Conservation (phyloP, 2,113 vertebrate species). For the Caracal caracal region DNA sequence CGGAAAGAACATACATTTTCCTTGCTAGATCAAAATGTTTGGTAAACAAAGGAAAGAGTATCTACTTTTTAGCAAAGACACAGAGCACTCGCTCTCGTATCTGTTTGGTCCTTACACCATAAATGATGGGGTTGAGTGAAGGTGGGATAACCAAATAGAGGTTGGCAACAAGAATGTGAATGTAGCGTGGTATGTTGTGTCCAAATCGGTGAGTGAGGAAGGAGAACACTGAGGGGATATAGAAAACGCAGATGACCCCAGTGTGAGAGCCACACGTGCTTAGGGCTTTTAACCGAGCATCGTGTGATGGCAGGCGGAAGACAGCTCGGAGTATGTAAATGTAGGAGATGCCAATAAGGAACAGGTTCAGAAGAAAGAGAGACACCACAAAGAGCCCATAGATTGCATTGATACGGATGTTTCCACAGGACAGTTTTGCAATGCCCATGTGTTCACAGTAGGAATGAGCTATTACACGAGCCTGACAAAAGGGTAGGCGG, state of each 20-base stretch:
- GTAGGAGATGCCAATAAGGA: constrained; percentile 35
- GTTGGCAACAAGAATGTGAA: constrained; percentile 70
- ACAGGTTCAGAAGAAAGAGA: constrained; percentile 25
- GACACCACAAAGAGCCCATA: constrained; percentile 49
- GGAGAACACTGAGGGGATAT: constrained; percentile 54
- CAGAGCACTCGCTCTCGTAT: constrained; percentile 7
- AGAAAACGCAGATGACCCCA: constrained; percentile 57
- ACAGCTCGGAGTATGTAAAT: constrained; percentile 21
- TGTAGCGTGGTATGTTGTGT: not conserved
- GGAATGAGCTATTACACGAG: constrained; percentile 41
- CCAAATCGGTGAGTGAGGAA: constrained; percentile 72
- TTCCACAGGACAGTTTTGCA: constrained; percentile 49
- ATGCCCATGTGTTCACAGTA: constrained; percentile 67
- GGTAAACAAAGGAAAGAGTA: not conserved
- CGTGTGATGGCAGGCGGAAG: constrained; percentile 8
- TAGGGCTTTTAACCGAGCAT: constrained; percentile 51
- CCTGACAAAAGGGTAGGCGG: constrained; percentile 55
- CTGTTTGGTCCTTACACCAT: constrained; percentile 48
- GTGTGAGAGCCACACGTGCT: constrained; percentile 64
- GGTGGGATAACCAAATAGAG: constrained; percentile 72
- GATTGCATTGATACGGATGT: not conserved
- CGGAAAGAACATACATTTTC: not conserved
- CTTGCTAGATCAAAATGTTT: not conserved
- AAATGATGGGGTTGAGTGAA: constrained; percentile 65
- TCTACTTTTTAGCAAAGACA: not conserved